A percentile compares a stretch with the other conserved stretches of the same genome.
phyloP scores from a whole-genome alignment of 2,113 vertebrate species.

The Thymallus thymallus region DNA sequence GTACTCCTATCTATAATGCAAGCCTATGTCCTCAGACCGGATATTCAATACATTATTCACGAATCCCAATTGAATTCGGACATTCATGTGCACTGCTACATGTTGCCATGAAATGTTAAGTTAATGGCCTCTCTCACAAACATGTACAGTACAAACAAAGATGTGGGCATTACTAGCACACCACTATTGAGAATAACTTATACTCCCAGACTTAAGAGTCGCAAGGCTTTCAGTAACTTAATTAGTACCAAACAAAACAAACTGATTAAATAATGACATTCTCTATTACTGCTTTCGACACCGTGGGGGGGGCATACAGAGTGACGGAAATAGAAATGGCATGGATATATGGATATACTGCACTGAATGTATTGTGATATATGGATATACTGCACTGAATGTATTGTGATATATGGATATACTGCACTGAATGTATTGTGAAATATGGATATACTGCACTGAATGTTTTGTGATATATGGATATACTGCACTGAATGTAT shows the following conservation, averaged over 20 bases:
- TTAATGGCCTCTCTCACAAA: neutral
- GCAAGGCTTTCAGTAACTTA: neutral
- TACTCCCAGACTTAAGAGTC: neutral
- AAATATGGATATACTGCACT: too few relatives aligned
- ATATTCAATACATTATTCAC: conserved; percentile 12
- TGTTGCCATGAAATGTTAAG: conserved; percentile 7
- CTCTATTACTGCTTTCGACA: too few relatives aligned
- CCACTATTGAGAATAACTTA: neutral
- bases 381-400: too few relatives aligned
- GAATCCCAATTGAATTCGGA: neutral
- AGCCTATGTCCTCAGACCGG: conserved; percentile 3
- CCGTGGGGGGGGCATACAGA: too few relatives aligned
- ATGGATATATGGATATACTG: too few relatives aligned
- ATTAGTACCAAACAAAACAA: neutral
- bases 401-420: too few relatives aligned
- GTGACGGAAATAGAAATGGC: too few relatives aligned
- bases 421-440: too few relatives aligned
- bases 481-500: too few relatives aligned
- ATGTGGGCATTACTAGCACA: neutral
- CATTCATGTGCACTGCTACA: conserved; percentile 13
- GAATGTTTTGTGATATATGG: too few relatives aligned
- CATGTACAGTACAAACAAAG: neutral
- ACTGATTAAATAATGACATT: too few relatives aligned
- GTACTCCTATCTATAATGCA: conserved; percentile 4
- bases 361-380: too few relatives aligned